phyloP scores from a whole-genome alignment of 1,140 invertebrate genomes.

The Pteromalus puparum region DNA sequence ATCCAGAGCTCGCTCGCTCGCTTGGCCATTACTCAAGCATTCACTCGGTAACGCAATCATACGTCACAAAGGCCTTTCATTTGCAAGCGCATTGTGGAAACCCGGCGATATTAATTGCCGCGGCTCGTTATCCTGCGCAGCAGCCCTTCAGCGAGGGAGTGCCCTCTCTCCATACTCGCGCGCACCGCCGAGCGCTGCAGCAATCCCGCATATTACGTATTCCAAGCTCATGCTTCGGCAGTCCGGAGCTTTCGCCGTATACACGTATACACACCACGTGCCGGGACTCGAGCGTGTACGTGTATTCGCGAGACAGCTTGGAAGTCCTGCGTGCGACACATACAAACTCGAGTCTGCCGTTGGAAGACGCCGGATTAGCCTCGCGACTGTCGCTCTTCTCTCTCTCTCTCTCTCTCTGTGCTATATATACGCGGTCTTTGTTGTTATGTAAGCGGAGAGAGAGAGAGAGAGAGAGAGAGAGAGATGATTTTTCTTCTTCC shows the following conservation, averaged over 20 bases:
- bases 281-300: not conserved
- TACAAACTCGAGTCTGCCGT: constrained; percentile 61
- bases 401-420: not conserved
- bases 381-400: constrained; percentile 22
- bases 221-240: constrained; percentile 64
- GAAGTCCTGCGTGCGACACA: constrained; percentile 64
- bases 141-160: constrained; percentile 49
- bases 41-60: constrained; percentile 76
- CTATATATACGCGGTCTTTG: not conserved
- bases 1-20: no score
- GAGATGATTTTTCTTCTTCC: constrained; percentile 23
- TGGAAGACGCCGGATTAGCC: constrained; percentile 48
- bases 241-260: constrained; percentile 45
- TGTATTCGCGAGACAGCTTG: constrained; percentile 48
- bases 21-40: constrained; percentile 75
- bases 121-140: constrained; percentile 71
- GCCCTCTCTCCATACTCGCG: constrained; percentile 49
- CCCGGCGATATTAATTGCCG: constrained; percentile 75
- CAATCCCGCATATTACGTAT: constrained; percentile 68
- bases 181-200: no score
- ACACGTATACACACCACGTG: constrained; percentile 50
- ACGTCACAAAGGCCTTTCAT: constrained; percentile 77
- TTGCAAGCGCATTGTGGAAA: constrained; percentile 77
- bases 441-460: constrained; percentile 43
- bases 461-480: not conserved